Conservation (phyloP, 2,888 invertebrate genomes). For the Drosophila subsilvestris region DNA sequence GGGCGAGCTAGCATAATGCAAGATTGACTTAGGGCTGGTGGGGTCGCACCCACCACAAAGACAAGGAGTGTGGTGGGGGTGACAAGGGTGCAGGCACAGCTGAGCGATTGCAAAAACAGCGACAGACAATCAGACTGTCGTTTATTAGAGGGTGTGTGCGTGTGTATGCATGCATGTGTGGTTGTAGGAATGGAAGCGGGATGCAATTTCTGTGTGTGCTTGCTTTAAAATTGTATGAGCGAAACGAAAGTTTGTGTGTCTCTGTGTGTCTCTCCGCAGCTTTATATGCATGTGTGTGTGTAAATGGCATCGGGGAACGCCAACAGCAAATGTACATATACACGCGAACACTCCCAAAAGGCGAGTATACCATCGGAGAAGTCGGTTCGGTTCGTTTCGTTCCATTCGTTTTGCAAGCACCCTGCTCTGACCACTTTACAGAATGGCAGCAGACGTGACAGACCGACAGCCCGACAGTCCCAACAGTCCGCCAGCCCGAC, state of each 20-base stretch:
- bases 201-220: conserved; percentile 49
- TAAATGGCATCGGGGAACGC: conserved; percentile 78
- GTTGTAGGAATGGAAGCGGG: conserved; percentile 29
- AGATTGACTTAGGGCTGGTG: conserved; percentile 34
- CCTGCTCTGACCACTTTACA: conserved; percentile 27
- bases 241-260: conserved; percentile 59
- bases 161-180: conserved; percentile 16
- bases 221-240: conserved; percentile 56
- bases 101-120: conserved; percentile 43
- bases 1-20: not conserved
- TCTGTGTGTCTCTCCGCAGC: conserved; percentile 8
- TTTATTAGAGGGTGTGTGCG: conserved; percentile 55
- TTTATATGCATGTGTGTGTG: conserved; percentile 25
- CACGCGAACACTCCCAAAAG: conserved; percentile 12
- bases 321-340: conserved; percentile 53
- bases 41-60: not conserved
- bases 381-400: conserved; percentile 27
- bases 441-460: conserved; percentile 24
- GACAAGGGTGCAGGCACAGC: conserved; percentile 43
- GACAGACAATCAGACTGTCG: conserved; percentile 45
- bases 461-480: conserved; percentile 15
- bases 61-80: conserved; percentile 8
- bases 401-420: conserved; percentile 31
- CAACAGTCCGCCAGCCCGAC: conserved; percentile 12
- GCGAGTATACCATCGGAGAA: conserved; percentile 33